phyloP scores from a whole-genome alignment of 1,140 invertebrate species.

The Bombus pyrosoma region DNA sequence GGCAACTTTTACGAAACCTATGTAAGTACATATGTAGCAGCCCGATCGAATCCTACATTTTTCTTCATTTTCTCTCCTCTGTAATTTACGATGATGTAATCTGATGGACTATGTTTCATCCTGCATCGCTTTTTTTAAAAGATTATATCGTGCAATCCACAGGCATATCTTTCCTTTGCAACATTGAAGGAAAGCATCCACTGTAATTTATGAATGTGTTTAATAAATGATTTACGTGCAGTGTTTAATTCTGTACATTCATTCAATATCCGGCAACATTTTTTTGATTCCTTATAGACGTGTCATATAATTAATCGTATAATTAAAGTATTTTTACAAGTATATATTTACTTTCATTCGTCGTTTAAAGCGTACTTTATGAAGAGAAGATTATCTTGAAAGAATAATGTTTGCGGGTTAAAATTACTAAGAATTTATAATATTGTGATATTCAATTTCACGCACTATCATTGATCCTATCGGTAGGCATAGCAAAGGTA shows the following conservation, averaged over 20 bases:
- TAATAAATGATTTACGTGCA: conserved; percentile 3
- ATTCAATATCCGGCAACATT: not conserved
- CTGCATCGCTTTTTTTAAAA: not conserved
- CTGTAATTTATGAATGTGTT: not conserved
- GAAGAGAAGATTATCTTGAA: too few species aligned
- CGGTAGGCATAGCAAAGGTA: not conserved
- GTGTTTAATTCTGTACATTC: not conserved
- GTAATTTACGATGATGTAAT: not conserved
- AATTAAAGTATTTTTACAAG: not conserved
- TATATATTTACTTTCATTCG: not conserved
- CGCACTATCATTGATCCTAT: not conserved
- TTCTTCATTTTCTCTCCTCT: not conserved
- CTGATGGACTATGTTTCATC: not conserved
- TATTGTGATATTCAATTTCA: not conserved
- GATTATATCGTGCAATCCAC: not conserved
- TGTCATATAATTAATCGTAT: not conserved
- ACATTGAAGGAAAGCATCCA: not conserved
- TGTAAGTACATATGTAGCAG: conserved; percentile 70
- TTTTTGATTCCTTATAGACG: not conserved
- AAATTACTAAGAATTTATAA: not conserved
- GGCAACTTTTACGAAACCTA: conserved; percentile 79
- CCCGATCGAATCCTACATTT: not conserved
- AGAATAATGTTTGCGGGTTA: not conserved
- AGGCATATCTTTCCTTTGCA: not conserved
- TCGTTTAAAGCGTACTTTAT: not conserved